Evolutionary conservation across 1,140 invertebrate genomes (phyloP).

Genomic region (Trachymyrmex cornetzi): DNA sequence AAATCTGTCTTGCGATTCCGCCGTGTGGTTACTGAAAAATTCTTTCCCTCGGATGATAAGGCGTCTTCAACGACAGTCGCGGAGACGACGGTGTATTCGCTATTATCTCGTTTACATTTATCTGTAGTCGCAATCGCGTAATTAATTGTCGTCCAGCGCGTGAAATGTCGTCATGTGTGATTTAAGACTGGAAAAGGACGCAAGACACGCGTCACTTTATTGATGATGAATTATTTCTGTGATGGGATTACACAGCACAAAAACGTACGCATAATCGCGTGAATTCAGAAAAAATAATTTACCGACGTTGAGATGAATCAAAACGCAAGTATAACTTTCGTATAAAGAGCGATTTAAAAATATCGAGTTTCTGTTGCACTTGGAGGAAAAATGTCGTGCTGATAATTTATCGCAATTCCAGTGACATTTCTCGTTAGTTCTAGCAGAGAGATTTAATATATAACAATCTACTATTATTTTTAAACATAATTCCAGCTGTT

Average conservation of each 20-base stretch:
- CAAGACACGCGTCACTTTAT: background rate
- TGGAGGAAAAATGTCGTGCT: too few species aligned
- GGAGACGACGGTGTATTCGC: constrained; percentile 33
- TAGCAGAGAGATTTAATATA: too few species aligned
- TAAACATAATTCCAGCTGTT: too few species aligned
- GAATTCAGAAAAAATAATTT: background rate
- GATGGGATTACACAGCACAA: background rate
- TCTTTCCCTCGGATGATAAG: background rate
- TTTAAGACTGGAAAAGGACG: constrained; percentile 27
- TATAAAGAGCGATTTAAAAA: background rate
- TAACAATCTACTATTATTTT: too few species aligned
- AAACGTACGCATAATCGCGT: constrained; percentile 8
- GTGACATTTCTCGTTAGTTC: too few species aligned
- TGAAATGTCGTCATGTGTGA: constrained; percentile 49
- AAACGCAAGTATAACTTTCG: background rate
- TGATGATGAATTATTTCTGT: constrained; percentile 34
- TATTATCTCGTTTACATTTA: constrained; percentile 53
- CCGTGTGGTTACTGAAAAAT: background rate
- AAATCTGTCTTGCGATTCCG: constrained; percentile 1
- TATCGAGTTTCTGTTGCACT: background rate
- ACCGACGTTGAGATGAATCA: constrained; percentile 7
- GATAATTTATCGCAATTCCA: too few species aligned
- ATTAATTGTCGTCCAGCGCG: constrained; percentile 51
- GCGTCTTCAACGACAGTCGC: background rate
- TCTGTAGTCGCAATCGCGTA: constrained; percentile 46